Evolutionary conservation across 2,797 vertebrate genomes (phyloP).

Genomic region (Sorex maritimensis): DNA sequence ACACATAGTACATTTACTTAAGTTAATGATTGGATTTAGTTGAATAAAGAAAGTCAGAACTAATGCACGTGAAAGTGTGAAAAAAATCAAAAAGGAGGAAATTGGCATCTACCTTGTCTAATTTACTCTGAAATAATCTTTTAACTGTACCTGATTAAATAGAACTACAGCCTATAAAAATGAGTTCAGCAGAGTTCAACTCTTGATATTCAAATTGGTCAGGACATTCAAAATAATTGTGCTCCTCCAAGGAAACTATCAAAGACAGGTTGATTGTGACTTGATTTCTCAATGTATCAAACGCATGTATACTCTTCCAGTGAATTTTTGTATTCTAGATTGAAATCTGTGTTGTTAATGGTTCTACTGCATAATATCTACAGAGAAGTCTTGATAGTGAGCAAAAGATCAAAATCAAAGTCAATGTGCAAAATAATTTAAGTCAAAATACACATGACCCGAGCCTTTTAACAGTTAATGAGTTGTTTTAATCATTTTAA

Average conservation of each 20-base stretch:
- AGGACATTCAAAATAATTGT: constrained; percentile 48
- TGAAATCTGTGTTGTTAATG: constrained; percentile 64
- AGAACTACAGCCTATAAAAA: constrained; percentile 57
- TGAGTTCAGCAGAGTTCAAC: constrained; percentile 50
- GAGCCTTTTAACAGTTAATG: constrained; percentile 70
- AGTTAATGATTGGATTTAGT: constrained; percentile 24
- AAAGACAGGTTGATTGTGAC: not conserved
- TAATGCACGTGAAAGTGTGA: constrained; percentile 29
- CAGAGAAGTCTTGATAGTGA: constrained; percentile 57
- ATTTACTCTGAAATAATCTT: constrained; percentile 53
- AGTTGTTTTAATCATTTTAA: constrained; percentile 80
- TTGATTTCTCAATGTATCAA: constrained; percentile 59
- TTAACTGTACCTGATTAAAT: constrained; percentile 41
- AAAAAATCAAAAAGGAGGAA: constrained; percentile 31
- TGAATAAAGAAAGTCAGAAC: constrained; percentile 50
- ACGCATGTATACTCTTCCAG: constrained; percentile 35
- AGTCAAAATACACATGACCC: constrained; percentile 81
- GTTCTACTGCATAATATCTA: constrained; percentile 61
- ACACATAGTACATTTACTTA: constrained; percentile 44
- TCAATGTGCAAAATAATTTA: constrained; percentile 70
- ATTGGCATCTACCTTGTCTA: constrained; percentile 30
- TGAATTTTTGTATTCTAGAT: constrained; percentile 67
- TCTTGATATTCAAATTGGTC: constrained; percentile 35
- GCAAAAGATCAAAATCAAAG: constrained; percentile 74
- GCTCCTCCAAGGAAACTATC: constrained; percentile 28